Evolutionary conservation across 2,113 vertebrate genomes (phyloP).

Genomic region (Brachyistius frenatus): DNA sequence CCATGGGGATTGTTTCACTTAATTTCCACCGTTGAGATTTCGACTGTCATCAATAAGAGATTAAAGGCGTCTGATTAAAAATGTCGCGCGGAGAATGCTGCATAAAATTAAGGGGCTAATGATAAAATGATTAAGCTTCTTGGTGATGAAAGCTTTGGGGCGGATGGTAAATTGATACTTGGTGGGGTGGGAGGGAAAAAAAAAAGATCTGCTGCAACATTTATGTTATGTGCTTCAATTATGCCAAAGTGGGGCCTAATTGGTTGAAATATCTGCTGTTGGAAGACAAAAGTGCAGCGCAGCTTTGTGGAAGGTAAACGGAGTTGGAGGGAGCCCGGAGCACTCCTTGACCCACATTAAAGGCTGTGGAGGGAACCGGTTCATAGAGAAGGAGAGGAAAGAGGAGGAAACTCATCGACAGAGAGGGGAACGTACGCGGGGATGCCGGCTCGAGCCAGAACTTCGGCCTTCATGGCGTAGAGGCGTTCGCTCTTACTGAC

Average conservation of each 20-base stretch:
- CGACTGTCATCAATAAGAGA: conserved; percentile 76
- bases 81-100: conserved; percentile 57
- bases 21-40: conserved; percentile 70
- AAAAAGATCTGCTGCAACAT: conserved; percentile 56
- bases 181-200: conserved; percentile 2
- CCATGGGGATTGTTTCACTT: conserved; percentile 67
- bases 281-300: conserved; percentile 7
- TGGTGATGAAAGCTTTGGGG: conserved; percentile 64
- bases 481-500: conserved; percentile 98
- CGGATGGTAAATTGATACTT: conserved; percentile 60
- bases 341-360: conserved; percentile 46
- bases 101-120: conserved; percentile 74
- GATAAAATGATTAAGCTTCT: conserved; percentile 73
- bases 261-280: conserved; percentile 50
- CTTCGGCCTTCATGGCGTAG: conserved; percentile 98
- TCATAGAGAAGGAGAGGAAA: background rate
- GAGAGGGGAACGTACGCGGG: conserved; percentile 90
- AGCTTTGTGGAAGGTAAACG: conserved; percentile 1
- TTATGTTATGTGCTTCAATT: conserved; percentile 64
- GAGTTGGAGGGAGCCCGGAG: conserved; percentile 31
- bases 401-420: background rate
- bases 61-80: conserved; percentile 73
- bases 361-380: background rate
- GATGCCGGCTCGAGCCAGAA: conserved; percentile 96
- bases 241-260: conserved; percentile 48